Evolutionary conservation across 2,888 invertebrate genomes (phyloP), one percentile per base, ranked within the genome.

Genomic region (Malthinus seriepunctatus): DNA sequence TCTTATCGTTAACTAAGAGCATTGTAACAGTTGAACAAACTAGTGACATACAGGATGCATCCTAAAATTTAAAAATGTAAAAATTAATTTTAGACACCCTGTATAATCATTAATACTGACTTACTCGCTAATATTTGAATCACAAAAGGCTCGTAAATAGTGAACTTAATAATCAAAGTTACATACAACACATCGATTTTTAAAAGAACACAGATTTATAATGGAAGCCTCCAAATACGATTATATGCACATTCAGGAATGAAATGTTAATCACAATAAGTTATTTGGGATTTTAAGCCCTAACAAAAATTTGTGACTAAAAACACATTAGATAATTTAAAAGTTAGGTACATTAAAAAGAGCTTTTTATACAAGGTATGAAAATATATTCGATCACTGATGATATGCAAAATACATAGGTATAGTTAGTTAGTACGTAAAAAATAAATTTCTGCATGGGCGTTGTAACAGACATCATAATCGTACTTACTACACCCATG

Each of bases 401-500:
- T 57, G 57, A 57, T 57, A 57, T 57, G 57, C 57, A 57, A 51
- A 31, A 45, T 45, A 31, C 44, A 39, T 44, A 23, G 23, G 23
- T 23, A 23, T 23, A 23, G 23, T 23, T 23, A 2, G 23, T 23
- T 23, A 23, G 23, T 23, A 23, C 23, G 23, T 23, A 23, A 23
- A 23, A 23, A 23, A 23, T 23, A 23, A 23, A 23, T 23, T 47
- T 23, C 23, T 23, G 23, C 23, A 23, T 23, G 23, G 23, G 23
- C 23, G 5, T 23, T 23, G 23, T 23, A 23, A 44, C 51, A 34
- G 31, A 44, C 33, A 35, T 35, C 42, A 35, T 15, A 23, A 37
- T 32, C 23, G 10, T 32, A 55, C 47, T 42, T 48, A 49, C 23
- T 23, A 23, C 23, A 23, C 23, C 23, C 48, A 55, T 48, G 48